Evolutionary conservation across 2,113 vertebrate genomes (phyloP), one percentile per base, ranked within the genome.

Genomic region (Hippocampus zosterae): DNA sequence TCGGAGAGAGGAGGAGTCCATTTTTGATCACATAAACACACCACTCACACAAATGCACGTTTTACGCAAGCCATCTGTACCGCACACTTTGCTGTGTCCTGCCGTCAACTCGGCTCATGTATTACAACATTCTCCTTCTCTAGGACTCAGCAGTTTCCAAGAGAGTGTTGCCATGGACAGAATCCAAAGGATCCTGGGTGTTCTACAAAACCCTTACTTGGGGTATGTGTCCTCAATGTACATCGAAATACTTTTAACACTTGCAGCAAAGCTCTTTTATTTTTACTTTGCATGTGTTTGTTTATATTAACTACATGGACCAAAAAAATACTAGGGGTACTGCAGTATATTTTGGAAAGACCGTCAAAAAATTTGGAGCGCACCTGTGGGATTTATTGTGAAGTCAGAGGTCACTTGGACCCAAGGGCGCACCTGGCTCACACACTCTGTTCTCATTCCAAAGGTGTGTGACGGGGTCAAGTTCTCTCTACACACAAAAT

Each of bases 141-240:
- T 79, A 93, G 93, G 92, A 79, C 91, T 93, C 82, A 93, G 90
- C 90, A 92, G 87, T 87, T 93, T 93, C 83, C 93, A 93, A 80
- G 91, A 93, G 87, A 93, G 92, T 23, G 92, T 93, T 69, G 93
- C 92, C 65, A 92, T 93, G 89, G 93, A 93, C 85, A 76, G 93
- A 71, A 93, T 93, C 69, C 92, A 93, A 80, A 93, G 93, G 86
- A 93, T 93, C 83, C 91, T 93, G 91, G 93, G 93, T 46, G 91
- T 93, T 37, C 83, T 93, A 71, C 91, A 89, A 82, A 93, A 93
- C 79, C 93, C 91, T 13, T 87, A 79, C 74, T 89, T 90, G 84
- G 92, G 93, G 92, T 93, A 77, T 85, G 88, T 86, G 77, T 73
- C 70, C 37, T 76, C 40, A 57, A 19, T 5, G 0, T 72, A 68